phyloP scores from a whole-genome alignment of 2,797 vertebrate genomes.

The Megalops cyprinoides region DNA sequence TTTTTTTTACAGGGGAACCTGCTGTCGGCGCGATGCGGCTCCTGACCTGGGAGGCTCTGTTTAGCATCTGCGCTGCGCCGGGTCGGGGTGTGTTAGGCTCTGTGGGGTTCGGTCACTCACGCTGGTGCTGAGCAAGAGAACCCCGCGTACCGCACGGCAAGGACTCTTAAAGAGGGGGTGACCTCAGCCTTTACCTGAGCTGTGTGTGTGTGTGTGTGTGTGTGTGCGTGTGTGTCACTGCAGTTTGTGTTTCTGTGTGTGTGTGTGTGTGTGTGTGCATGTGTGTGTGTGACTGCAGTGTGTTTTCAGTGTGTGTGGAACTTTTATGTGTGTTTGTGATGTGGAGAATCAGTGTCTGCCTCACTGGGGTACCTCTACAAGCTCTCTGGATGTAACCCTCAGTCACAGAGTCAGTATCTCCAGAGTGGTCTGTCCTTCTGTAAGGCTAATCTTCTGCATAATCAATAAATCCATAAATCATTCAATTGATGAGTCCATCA shows the following conservation, averaged over 20 bases:
- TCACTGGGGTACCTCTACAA: no score
- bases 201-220: no score
- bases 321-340: not conserved
- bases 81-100: not conserved
- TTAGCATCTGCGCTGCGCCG: not conserved
- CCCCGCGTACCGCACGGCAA: no score
- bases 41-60: not conserved
- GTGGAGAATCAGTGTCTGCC: no score
- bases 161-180: not conserved
- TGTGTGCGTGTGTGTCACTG: not conserved
- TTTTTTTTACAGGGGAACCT: not conserved
- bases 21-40: not conserved
- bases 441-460: no score
- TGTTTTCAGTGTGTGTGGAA: not conserved
- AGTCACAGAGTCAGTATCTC: no score
- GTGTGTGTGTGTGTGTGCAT: no score
- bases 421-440: no score
- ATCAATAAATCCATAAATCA: not conserved
- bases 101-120: not conserved
- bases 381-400: no score
- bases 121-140: not conserved
- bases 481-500: not conserved
- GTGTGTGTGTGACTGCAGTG: no score
- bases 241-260: no score
- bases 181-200: not conserved